Base-by-base conservation (phyloP, 2,888 invertebrate species). In the Sarcophaga carnaria region DNA sequence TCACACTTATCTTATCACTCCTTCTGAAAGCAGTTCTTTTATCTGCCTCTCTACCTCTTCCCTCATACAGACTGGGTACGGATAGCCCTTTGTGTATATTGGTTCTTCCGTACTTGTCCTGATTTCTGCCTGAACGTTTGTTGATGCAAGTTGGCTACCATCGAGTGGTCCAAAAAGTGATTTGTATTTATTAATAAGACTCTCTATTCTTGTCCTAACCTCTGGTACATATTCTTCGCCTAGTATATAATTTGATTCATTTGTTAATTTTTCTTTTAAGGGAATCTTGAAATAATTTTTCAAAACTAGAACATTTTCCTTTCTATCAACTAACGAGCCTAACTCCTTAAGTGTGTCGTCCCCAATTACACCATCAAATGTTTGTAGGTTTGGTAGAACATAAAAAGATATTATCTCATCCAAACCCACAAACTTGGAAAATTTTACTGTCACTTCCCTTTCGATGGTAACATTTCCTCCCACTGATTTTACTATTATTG, bases 1-100 rank as follows among this genome's bases (percentile, higher is more conserved):
- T 0, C 89, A n/a, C n/a, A n/a, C n/a, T n/a, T n/a, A n/a, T 69
- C 90, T 85, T 17, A 92, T 91, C 1, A 92, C 90, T 2, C 88
- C 84, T 74, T 90, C 90, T 2, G 90, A 69, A n/a, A 92, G 71
- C 4, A 59, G 10, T 59, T 71, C 59, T 3, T 12, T 14, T 25
- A 71, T 71, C 25, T 71, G 71, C 27, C n/a, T 72, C 4, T 72
- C 62, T n/a, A 62, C 59, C 20, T 71, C 71, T 12, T 71, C 54
- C 10, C 71, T 59, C 25, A 71, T 71, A 22, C 25, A 54, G 25
- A 22, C 54, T 12, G 71, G 71, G 22, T 71, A 72, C 10, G 71
- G 71, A 14, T 71, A 71, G 17, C 60, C 45, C 8, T 59, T 60
- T 5, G 27, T 25, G n/a, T 72, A 72, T 17, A 72, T 72, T 37